These are phyloP conservation scores for Gymnarchus niloticus DNA, from an alignment of 2,113 vertebrate species.

Conservation along the genomic window DNA sequence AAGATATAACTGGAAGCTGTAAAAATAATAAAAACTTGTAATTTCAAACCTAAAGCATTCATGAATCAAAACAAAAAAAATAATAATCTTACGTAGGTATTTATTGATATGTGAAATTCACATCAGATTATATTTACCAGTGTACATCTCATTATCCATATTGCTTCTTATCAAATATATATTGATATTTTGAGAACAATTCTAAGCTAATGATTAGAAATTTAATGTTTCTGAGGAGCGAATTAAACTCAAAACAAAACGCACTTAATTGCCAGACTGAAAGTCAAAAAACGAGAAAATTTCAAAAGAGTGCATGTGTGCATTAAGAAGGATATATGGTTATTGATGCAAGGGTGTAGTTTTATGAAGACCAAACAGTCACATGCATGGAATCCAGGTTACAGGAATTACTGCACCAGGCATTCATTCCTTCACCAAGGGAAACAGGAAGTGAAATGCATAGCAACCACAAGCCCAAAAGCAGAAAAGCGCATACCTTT, in stretches of 20 bases:
- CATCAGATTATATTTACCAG: background rate
- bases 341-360: slow-evolving; percentile 28
- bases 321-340: slow-evolving; percentile 18
- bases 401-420: slow-evolving; percentile 73
- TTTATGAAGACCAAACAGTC: slow-evolving; percentile 58
- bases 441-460: slow-evolving; percentile 86
- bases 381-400: slow-evolving; percentile 76
- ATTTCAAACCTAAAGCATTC: background rate
- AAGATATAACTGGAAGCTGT: background rate
- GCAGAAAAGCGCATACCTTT: slow-evolving; percentile 99
- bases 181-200: background rate
- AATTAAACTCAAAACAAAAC: slow-evolving; percentile 48
- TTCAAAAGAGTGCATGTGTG: slow-evolving; percentile 23
- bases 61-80: background rate
- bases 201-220: background rate
- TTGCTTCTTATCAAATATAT: too few relatives aligned
- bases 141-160: too few relatives aligned
- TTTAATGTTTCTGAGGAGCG: background rate
- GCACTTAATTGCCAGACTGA: background rate
- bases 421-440: slow-evolving; percentile 77
- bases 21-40: background rate
- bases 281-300: slow-evolving; percentile 19
- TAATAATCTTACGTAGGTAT: background rate
- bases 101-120: background rate
- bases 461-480: slow-evolving; percentile 96